phyloP scores from a whole-genome alignment of 2,113 vertebrate species.

The Aphyosemion australe region DNA sequence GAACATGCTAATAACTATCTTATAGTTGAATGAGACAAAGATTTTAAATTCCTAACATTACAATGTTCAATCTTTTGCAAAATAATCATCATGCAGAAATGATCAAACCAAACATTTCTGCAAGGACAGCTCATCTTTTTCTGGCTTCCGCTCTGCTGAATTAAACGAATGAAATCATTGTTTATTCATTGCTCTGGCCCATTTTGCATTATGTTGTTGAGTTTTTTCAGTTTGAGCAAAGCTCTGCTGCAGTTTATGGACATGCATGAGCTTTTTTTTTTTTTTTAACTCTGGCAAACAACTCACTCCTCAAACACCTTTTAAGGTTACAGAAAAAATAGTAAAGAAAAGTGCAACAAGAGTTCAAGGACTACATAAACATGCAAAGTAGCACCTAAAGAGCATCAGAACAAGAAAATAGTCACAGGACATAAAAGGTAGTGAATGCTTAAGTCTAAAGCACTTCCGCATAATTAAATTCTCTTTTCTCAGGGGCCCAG shows the following conservation, averaged over 20 bases:
- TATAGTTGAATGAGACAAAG: neutral
- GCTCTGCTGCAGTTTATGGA: conserved; percentile 6
- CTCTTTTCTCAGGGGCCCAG: neutral
- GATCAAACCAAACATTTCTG: conserved; percentile 27
- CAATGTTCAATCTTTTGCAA: conserved; percentile 8
- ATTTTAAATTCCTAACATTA: conserved; percentile 23
- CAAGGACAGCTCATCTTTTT: conserved; percentile 12
- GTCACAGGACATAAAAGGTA: conserved; percentile 19
- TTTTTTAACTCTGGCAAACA: conserved; percentile 7
- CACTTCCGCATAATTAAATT: conserved; percentile 29
- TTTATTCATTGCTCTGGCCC: conserved; percentile 17
- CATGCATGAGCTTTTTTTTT: conserved; percentile 2
- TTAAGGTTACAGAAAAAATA: conserved; percentile 1
- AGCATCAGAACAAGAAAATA: conserved; percentile 36
- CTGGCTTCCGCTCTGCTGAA: neutral
- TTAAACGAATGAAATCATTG: conserved; percentile 16
- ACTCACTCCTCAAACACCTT: conserved; percentile 16
- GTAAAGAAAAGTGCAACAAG: neutral
- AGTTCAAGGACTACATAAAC: conserved; percentile 15
- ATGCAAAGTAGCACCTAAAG: conserved; percentile 7
- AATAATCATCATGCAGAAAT: conserved; percentile 15
- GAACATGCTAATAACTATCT: conserved; percentile 30
- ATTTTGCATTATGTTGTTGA: conserved; percentile 8
- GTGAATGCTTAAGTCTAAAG: conserved; percentile 27
- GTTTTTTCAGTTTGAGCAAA: conserved; percentile 5